Base-by-base conservation (phyloP, 2,113 vertebrate genomes). In the Chaetura pelagica region DNA sequence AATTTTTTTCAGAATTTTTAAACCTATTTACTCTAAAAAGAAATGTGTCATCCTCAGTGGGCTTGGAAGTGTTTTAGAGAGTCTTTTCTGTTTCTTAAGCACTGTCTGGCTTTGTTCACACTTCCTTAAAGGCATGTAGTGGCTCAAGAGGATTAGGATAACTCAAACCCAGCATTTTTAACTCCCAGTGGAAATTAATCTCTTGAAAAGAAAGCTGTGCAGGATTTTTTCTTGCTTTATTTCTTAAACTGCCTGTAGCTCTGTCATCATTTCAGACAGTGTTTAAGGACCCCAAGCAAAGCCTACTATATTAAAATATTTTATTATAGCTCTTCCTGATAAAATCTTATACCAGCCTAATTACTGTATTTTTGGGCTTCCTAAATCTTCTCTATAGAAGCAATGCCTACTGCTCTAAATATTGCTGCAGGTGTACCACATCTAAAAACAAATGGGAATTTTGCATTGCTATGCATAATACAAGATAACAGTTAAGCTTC, bases 131-230 rank as follows among this genome's bases (percentile, higher is more conserved):
- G 79, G 59, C 85, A 74, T 91, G 79, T 84, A 80, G 82, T 86
- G 44, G 85, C 90, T 95, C 90, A 92, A 84, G 88, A 96, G 90
- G 88, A 96, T 95, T 94, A 95, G 88, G 84, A 77, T 90, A 91
- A 94, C 87, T 91, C 67, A 59, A 90, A 91, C 46, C 57, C 81
- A 69, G 63, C 82, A 51, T 74, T 94, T 88, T 82, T 38, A 79
- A 42, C 38, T 93, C 89, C 59, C 82, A 85, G 81, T 0, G 8
- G 88, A 96, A 95, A 89, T 88, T 86, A 89, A 78, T 93, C 83
- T 93, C 55, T 88, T 51, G 49, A 80, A 95, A 84, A 93, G 75
- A 62, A 92, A 84, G 67, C 93, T 35, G 52, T 74, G 82, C 32
- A 48, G 84, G 48, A 49, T 87, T 91, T 96, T 49, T 90, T 91